Base-by-base conservation (phyloP, 1,140 invertebrate species). In the Himalopsyche phryganea region DNA sequence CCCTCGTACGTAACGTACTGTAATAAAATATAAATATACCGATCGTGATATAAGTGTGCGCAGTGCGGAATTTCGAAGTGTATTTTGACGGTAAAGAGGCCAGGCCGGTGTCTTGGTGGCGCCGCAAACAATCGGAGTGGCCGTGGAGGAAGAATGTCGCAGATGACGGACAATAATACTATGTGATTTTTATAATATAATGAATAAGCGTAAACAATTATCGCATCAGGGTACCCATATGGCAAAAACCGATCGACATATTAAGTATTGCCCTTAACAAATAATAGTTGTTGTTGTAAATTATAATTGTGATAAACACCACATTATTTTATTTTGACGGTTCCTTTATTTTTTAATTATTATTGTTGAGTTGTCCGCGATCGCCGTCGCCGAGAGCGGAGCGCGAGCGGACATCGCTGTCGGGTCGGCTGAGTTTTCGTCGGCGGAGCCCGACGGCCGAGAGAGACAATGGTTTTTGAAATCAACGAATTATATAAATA, bases 141-240 rank as follows among this genome's bases (percentile, higher is more conserved):
- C 47, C 47, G 47, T 18, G 14, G 9, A 14, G n/a, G 45, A 14
- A 49, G 28, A 49, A 19, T 35, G 10, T 41, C 23, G 23, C 9
- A 40, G 13, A 19, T 54, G 40, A 15, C 35, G 54, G 60, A 62
- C 60, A 62, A 58, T 62, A 62, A 58, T 58, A 55, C 60, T 49
- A 58, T 62, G 60, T 62, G 60, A 62, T 62, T 58, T 61, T 62
- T 62, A 54, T 62, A 62, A 36, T 44, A 38, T 50, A 54, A 44
- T 32, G 36, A 46, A 36, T 61, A 61, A 61, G 50, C 55, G 55
- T 62, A 58, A 58, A 62, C 60, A 58, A 61, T 58, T 62, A 62
- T 62, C 60, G 60, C 60, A 62, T 62, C 60, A 62, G 60, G 60
- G 60, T 62, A 62, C 55, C 55, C 55, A 51, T 60, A 48, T 45